Percentiles rank a stretch among this genome's conserved stretches.
Evolutionary conservation across 2,797 vertebrate species (phyloP).

Genomic region (Phrynocephalus vlangalii): DNA sequence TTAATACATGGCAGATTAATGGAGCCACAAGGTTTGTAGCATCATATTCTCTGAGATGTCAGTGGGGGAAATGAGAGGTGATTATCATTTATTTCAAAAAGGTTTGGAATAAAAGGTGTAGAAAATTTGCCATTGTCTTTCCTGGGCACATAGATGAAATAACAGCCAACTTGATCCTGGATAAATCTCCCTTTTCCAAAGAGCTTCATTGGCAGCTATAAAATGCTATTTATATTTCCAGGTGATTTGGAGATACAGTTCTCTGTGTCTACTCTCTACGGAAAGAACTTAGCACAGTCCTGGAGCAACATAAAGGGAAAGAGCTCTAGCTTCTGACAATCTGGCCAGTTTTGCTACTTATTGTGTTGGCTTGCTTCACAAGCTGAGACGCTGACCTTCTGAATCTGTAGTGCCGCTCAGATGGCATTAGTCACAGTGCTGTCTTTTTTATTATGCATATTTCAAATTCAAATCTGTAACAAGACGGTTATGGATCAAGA

Average conservation of each 20-base stretch:
- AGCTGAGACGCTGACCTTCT: slow-evolving; percentile 20
- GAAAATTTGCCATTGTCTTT: slow-evolving; percentile 12
- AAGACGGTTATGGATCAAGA: slow-evolving; percentile 41
- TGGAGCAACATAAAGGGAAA: slow-evolving; percentile 12
- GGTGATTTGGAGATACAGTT: slow-evolving; percentile 30
- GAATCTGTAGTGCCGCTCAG: slow-evolving; percentile 18
- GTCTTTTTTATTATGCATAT: slow-evolving; percentile 41
- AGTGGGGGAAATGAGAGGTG: slow-evolving; percentile 32
- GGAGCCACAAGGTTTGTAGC: no score
- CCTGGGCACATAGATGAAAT: slow-evolving; percentile 8
- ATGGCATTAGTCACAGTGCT: slow-evolving; percentile 38
- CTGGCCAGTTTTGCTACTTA: slow-evolving; percentile 33
- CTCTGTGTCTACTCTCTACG: slow-evolving; percentile 8
- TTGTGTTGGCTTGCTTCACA: slow-evolving; percentile 21
- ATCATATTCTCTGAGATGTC: no score
- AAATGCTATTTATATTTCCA: slow-evolving; percentile 33
- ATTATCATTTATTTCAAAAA: slow-evolving; percentile 57
- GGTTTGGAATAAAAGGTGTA: slow-evolving; percentile 17
- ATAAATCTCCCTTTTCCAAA: slow-evolving; percentile 28
- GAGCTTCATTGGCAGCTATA: slow-evolving; percentile 20
- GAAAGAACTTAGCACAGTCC: slow-evolving; percentile 17
- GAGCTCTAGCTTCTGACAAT: slow-evolving; percentile 17
- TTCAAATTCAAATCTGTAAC: slow-evolving; percentile 39
- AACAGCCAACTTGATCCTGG: not conserved
- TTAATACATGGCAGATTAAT: no score